phyloP scores from a whole-genome alignment of 2,888 invertebrate species.

The Luffia ferchaultella region DNA sequence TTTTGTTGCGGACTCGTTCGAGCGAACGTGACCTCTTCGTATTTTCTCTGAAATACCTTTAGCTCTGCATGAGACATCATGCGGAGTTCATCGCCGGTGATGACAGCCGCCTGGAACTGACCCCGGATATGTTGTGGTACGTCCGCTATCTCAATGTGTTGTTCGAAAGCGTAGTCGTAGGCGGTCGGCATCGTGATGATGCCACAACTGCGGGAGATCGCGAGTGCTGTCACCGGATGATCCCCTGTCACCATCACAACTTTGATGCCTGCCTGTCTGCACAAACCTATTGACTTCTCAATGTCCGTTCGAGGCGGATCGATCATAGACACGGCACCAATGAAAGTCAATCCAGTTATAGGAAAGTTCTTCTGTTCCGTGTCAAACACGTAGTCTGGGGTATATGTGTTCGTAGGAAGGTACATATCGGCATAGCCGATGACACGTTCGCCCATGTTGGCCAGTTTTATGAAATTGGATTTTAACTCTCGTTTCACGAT shows the following conservation, averaged over 20 bases:
- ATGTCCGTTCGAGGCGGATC: slow-evolving; percentile 75
- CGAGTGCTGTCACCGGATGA: slow-evolving; percentile 77
- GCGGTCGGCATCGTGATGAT: slow-evolving; percentile 71
- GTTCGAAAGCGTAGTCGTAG: slow-evolving; percentile 74
- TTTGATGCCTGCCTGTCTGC: slow-evolving; percentile 75
- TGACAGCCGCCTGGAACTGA: slow-evolving; percentile 41
- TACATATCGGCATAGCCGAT: slow-evolving; percentile 81
- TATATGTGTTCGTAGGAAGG: slow-evolving; percentile 61
- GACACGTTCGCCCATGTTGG: slow-evolving; percentile 87
- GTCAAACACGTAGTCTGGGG: slow-evolving; percentile 64
- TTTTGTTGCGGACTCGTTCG: slow-evolving; percentile 76
- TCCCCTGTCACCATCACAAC: slow-evolving; percentile 78
- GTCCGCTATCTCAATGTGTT: slow-evolving; percentile 59
- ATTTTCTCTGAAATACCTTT: slow-evolving; percentile 64
- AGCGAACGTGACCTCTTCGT: slow-evolving; percentile 79
- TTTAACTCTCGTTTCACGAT: slow-evolving; percentile 63
- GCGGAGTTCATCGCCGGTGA: slow-evolving; percentile 63
- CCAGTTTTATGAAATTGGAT: slow-evolving; percentile 77
- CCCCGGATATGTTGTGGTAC: slow-evolving; percentile 53
- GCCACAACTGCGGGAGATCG: slow-evolving; percentile 73
- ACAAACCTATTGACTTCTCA: slow-evolving; percentile 71
- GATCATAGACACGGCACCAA: slow-evolving; percentile 76
- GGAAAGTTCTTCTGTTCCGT: slow-evolving; percentile 73
- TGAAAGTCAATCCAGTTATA: slow-evolving; percentile 59
- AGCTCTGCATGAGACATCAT: slow-evolving; percentile 63